Evolutionary conservation across 2,888 invertebrate species (phyloP), one percentile per base, ranked within the genome.

Genomic region (Cryptocheilus praepositus): DNA sequence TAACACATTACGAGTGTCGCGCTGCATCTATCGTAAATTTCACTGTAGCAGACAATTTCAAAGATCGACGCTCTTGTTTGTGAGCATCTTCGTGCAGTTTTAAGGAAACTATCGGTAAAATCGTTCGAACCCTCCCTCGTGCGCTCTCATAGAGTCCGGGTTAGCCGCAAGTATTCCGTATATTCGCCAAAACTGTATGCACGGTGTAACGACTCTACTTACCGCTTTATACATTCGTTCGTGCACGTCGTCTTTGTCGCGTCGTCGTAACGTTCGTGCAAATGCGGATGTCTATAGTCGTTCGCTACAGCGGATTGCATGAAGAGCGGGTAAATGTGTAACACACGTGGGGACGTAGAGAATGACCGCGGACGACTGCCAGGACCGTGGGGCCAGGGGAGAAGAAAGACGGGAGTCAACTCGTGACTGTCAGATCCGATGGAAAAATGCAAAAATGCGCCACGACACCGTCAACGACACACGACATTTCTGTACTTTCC

Each of bases 361-460:
- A 25, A 19, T 15, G 45, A 43, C 11, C 19, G 22, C 56, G 49
- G 19, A 52, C 46, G 54, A 49, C 52, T 63, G 55, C 64, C 53
- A 63, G 51, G 59, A 58, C 25, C 49, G 46, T 51, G 18, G 4
- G 43, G 16, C n/a, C 28, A 13, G 36, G 19, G 56, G 49, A n/a
- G n/a, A n/a, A n/a, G n/a, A n/a, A n/a, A n/a, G 19, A 54, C 46
- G 54, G 46, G 61, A 79, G 79, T 77, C 74, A 70, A 74, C 67
- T 81, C 81, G 82, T 83, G 83, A 83, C 80, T 75, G 57, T 58
- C 60, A 70, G 63, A 74, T 66, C 68, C 60, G 66, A 66, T 72
- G 74, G 75, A 79, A 83, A 78, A 80, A 77, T 76, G 78, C 72
- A 81, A 81, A 81, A 82, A 77, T 74, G 77, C 74, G 79, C 75